Percentiles rank a stretch among this genome's conserved stretches.
Evolutionary conservation across 2,113 vertebrate species (phyloP).

Genomic region (Epinephelus lanceolatus): DNA sequence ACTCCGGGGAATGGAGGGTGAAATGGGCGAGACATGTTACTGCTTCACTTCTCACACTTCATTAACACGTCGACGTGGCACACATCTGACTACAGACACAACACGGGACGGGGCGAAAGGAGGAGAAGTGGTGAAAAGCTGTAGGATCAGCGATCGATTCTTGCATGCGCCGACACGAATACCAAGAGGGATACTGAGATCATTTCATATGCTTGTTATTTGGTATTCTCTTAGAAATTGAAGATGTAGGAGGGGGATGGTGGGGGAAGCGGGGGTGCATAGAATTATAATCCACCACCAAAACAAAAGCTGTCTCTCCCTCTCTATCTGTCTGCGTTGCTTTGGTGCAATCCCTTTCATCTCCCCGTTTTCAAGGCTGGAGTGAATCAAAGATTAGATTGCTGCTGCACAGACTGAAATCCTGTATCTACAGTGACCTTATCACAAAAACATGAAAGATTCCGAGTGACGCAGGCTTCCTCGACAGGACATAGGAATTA

Average conservation of each 20-base stretch:
- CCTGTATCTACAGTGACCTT: conserved; percentile 58
- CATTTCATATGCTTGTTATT: conserved; percentile 68
- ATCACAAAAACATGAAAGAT: conserved; percentile 46
- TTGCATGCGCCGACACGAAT: conserved; percentile 30
- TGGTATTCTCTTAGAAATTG: conserved; percentile 78
- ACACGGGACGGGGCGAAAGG: conserved; percentile 38
- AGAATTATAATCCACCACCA: conserved; percentile 70
- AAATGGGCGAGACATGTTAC: conserved; percentile 75
- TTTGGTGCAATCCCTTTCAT: conserved; percentile 74
- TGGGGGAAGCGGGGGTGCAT: conserved; percentile 6
- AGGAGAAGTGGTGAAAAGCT: conserved; percentile 11
- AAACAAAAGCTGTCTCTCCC: conserved; percentile 70
- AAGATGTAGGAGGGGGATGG: conserved; percentile 52
- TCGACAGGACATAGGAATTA: conserved; percentile 46
- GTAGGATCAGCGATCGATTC: conserved; percentile 56
- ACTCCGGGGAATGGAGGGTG: conserved; percentile 64
- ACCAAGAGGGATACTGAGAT: conserved; percentile 41
- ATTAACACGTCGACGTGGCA: conserved; percentile 74
- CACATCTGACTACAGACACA: conserved; percentile 71
- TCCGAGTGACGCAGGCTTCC: not conserved
- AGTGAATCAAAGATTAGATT: conserved; percentile 55
- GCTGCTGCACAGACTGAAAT: conserved; percentile 29
- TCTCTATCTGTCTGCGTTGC: conserved; percentile 47
- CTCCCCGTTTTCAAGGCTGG: conserved; percentile 59
- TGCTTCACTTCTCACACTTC: conserved; percentile 77